A percentile compares a stretch with the other conserved stretches of the same genome.
These are phyloP conservation scores for Bombyx mandarina DNA, from an alignment of 1,140 invertebrate genomes.

Conservation along the genomic window DNA sequence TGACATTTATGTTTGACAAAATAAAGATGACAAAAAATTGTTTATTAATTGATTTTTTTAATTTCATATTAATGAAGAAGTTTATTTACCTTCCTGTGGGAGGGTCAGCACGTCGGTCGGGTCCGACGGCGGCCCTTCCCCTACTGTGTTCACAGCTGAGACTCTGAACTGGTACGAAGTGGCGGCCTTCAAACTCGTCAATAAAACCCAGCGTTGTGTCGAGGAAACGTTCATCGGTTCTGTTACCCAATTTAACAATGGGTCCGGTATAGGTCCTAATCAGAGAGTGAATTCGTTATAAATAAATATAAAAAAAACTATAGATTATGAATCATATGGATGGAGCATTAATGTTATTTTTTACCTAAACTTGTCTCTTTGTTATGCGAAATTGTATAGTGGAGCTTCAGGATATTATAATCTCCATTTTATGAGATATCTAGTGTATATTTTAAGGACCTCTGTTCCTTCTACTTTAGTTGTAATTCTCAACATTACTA, in stretches of 20 bases:
- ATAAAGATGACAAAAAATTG: neutral
- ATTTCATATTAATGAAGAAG: neutral
- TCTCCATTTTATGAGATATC: too few relatives aligned
- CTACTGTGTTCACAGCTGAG: constrained; percentile 94
- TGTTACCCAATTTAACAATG: constrained; percentile 89
- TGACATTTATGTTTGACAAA: neutral
- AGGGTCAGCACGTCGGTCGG: constrained; percentile 89
- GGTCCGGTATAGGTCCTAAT: constrained; percentile 84
- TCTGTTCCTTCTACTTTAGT: too few relatives aligned
- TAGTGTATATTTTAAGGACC: too few relatives aligned
- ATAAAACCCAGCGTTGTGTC: constrained; percentile 81
- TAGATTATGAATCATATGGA: too few relatives aligned
- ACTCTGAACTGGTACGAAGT: constrained; percentile 96
- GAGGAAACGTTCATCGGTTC: constrained; percentile 90
- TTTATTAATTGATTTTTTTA: neutral
- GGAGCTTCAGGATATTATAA: too few relatives aligned
- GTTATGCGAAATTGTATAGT: too few relatives aligned
- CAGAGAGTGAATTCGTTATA: too few relatives aligned
- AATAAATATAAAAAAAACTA: too few relatives aligned
- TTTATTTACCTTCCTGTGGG: constrained; percentile 88
- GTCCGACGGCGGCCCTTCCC: constrained; percentile 91
- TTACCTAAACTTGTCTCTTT: too few relatives aligned
- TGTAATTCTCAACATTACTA: too few relatives aligned
- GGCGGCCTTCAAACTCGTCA: constrained; percentile 92
- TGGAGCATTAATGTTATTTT: too few relatives aligned